Percentiles rank a stretch among this genome's conserved stretches.
Evolutionary conservation across 2,888 invertebrate species (phyloP).

Genomic region (Cheilosia vernalis): DNA sequence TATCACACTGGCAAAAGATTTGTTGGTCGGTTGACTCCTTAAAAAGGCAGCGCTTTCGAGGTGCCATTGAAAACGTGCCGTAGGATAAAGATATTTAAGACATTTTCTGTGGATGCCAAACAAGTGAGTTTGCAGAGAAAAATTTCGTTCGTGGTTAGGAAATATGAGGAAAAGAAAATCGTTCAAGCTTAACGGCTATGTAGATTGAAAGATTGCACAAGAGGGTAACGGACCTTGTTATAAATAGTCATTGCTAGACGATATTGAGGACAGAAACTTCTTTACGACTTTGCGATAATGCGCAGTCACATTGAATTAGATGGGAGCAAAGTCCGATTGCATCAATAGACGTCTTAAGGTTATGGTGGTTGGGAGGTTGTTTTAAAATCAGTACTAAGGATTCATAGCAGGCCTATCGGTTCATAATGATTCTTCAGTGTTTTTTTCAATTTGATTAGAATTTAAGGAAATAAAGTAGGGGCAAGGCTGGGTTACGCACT

Average conservation of each 20-base stretch:
- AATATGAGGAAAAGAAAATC: neutral
- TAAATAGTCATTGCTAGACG: neutral
- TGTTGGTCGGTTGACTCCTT: constrained; percentile 48
- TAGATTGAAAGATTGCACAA: neutral
- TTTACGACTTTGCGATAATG: no score
- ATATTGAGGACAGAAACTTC: neutral
- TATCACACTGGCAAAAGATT: constrained; percentile 35
- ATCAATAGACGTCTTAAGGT: no score
- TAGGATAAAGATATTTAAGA: constrained; percentile 9
- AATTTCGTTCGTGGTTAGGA: constrained; percentile 20
- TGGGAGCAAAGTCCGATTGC: no score
- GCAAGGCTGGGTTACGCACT: no score
- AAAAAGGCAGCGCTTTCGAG: constrained; percentile 1
- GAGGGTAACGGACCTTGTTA: neutral
- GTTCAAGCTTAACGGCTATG: neutral
- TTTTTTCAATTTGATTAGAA: no score
- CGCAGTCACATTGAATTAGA: no score
- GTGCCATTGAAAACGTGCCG: constrained; percentile 20
- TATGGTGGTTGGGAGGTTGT: no score
- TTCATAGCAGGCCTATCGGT: no score
- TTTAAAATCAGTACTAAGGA: no score
- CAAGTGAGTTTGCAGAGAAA: neutral
- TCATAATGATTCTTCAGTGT: no score
- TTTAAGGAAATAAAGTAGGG: no score
- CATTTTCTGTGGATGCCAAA: neutral